phyloP scores from a whole-genome alignment of 53 echinoderm and acorn worm genomes.

The Henricia sp. region DNA sequence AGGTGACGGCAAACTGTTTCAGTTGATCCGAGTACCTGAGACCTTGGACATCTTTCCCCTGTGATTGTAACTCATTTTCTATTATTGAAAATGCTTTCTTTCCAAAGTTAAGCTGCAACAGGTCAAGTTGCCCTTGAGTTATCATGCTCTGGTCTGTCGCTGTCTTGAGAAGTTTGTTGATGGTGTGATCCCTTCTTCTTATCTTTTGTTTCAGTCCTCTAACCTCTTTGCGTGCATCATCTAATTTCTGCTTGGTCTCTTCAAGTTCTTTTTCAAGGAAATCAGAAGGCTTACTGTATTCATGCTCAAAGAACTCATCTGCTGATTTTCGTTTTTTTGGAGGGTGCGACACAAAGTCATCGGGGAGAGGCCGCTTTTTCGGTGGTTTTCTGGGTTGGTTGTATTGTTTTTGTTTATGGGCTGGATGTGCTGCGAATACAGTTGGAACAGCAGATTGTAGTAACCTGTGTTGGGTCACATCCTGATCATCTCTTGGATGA shows the following conservation, averaged over 20 bases:
- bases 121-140: conserved; percentile 48
- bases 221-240: conserved; percentile 58
- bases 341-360: background rate
- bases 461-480: conserved; percentile 21
- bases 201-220: conserved; percentile 55
- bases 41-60: conserved; percentile 44
- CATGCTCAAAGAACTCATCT: too few relatives aligned
- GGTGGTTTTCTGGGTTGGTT: too few relatives aligned
- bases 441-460: conserved; percentile 44
- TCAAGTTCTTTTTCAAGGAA: conserved; percentile 54
- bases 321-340: conserved; percentile 10
- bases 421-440: conserved; percentile 41
- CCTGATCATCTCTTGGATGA: conserved; percentile 54
- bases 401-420: conserved; percentile 56
- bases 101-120: conserved; percentile 66
- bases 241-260: conserved; percentile 54
- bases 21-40: conserved; percentile 50
- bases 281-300: too few relatives aligned
- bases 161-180: conserved; percentile 41
- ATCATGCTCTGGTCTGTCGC: conserved; percentile 54
- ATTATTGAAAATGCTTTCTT: conserved; percentile 43
- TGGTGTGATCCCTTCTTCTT: conserved; percentile 30
- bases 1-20: conserved; percentile 66
- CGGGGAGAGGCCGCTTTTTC: background rate
- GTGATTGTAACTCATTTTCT: conserved; percentile 57